Base-by-base conservation (phyloP, 2,888 invertebrate species). In the Mythimna vitellina region DNA sequence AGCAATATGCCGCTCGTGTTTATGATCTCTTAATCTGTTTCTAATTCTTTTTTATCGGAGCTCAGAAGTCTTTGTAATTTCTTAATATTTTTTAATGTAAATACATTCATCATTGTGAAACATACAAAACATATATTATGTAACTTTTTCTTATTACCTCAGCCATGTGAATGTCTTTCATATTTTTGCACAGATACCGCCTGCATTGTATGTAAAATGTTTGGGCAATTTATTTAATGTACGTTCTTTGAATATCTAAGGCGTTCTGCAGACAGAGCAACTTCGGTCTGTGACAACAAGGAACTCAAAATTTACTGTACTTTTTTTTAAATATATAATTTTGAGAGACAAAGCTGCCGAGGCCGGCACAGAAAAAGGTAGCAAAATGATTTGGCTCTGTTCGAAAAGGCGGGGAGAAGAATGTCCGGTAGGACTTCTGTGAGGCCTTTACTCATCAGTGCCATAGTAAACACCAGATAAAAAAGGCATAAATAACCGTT, bases 61-160 rank as follows among this genome's bases (percentile, higher is more conserved):
- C 29, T 42, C 29, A 56, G 54, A 56, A 22, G 12, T 6, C 14
- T 25, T 54, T 58, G 32, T 57, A 42, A 32, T 51, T 29, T n/a
- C n/a, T 1, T 25, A 53, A 29, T 1, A 17, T 20, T 38, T 57
- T 38, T 38, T 22, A 58, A 29, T 54, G 56, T n/a, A 22, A 42
- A 42, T 42, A 6, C 12, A 14, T 25, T 4, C 25, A 38, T 38
- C 56, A 29, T 20, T 58, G 38, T 20, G 17, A 7, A 22, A 38
- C 22, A 22, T 49, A 65, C 32, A 42, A 51, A 42, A 42, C 32
- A 54, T 46, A 46, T 46, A 54, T 73, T 67, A 51, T 67, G 51
- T 67, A 74, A 46, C 67, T 67, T 74, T 74, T 74, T 74, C 67
- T 67, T 42, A 61, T 66, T 56, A 62, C 17, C 10, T 51, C 3